phyloP scores from a whole-genome alignment of 2,113 vertebrate genomes.

The Anthoscopus minutus region DNA sequence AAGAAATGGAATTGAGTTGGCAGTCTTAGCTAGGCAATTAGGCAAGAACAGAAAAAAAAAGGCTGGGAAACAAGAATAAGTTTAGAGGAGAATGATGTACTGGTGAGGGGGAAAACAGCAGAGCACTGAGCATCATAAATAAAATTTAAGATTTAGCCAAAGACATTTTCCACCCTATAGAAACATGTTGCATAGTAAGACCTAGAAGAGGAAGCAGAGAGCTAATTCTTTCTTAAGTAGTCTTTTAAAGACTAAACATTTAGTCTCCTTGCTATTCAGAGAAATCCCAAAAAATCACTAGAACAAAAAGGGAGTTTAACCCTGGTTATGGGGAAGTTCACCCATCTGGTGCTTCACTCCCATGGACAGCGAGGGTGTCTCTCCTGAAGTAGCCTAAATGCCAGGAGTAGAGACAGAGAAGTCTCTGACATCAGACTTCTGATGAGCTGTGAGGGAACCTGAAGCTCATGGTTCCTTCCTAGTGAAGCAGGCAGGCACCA shows the following conservation, averaged over 20 bases:
- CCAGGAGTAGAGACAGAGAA: background rate
- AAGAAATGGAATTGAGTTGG: constrained; percentile 16
- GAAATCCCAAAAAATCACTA: background rate
- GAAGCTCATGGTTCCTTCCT: background rate
- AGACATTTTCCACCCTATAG: background rate
- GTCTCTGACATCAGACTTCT: background rate
- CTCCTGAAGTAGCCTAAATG: background rate
- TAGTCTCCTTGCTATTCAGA: background rate
- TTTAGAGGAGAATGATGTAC: background rate
- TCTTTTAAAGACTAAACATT: background rate
- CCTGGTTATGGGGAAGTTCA: background rate
- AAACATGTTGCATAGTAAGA: background rate
- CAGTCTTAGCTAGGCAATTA: background rate
- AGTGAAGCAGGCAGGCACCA: background rate
- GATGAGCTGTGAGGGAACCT: background rate
- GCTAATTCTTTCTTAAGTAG: background rate
- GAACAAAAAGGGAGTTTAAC: background rate
- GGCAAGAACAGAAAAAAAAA: background rate
- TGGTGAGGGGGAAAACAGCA: background rate
- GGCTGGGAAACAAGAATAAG: background rate
- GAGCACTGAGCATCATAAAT: background rate
- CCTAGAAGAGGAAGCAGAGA: background rate
- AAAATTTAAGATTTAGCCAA: background rate
- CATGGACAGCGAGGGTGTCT: fast-evolving
- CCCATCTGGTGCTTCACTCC: background rate